Conservation (phyloP, 2,113 vertebrate genomes). For the Poecile atricapillus region DNA sequence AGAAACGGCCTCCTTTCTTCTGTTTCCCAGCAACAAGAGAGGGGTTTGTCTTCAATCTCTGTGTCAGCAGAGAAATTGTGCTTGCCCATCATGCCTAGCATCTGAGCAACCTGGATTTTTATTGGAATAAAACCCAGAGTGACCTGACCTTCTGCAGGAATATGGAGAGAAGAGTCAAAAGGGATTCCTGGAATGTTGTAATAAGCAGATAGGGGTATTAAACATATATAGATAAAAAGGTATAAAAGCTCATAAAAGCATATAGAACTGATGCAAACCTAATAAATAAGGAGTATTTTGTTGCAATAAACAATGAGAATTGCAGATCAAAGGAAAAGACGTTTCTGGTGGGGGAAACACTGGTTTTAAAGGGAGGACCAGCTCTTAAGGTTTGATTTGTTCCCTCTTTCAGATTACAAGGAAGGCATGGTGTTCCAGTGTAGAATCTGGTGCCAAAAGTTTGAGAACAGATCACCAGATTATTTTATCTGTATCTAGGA, state of each 20-base stretch:
- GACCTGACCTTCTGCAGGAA: neutral
- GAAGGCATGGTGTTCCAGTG: neutral
- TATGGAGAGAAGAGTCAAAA: neutral
- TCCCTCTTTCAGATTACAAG: neutral
- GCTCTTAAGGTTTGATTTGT: neutral
- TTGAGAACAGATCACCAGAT: neutral
- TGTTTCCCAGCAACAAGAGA: neutral
- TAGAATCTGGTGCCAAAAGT: neutral
- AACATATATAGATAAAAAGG: neutral
- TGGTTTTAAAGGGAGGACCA: neutral
- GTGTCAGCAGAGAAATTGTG: neutral
- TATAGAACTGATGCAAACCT: neutral
- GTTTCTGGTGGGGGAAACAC: neutral
- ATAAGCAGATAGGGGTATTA: neutral
- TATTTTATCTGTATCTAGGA: neutral
- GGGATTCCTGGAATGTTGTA: neutral
- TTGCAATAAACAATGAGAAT: too few relatives aligned
- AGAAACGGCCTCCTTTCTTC: neutral
- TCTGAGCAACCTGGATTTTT: neutral
- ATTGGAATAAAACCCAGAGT: neutral
- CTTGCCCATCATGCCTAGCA: fast-evolving
- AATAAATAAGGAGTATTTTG: too few relatives aligned
- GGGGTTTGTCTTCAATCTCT: neutral
- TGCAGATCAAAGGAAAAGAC: neutral
- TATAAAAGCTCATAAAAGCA: neutral